These are phyloP conservation scores for Pandemis heparana DNA, from an alignment of 2,888 invertebrate species.

Conservation along the genomic window DNA sequence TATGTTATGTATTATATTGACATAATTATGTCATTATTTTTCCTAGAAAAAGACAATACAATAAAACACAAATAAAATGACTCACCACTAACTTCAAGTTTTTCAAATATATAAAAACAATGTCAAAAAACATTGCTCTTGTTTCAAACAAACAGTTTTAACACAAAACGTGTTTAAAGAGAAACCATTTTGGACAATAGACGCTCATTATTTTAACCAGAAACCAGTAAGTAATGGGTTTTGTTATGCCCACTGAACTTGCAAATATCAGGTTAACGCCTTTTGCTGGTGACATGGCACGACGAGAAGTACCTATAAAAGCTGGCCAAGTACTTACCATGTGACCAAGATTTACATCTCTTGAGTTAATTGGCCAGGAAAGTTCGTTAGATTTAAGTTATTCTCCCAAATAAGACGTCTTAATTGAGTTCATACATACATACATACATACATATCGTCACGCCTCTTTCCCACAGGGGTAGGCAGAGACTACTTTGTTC, in stretches of 20 bases:
- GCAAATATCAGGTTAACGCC: conserved; percentile 3
- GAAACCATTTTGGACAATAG: conserved; percentile 7
- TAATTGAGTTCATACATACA: too few relatives aligned
- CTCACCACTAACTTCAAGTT: background rate
- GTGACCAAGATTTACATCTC: too few relatives aligned
- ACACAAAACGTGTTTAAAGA: conserved; percentile 10
- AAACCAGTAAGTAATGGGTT: conserved; percentile 10
- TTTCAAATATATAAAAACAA: too few relatives aligned
- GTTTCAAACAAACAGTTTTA: conserved; percentile 11
- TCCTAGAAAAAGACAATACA: too few relatives aligned
- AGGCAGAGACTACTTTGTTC: too few relatives aligned
- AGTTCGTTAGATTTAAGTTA: too few relatives aligned
- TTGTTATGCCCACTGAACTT: conserved; percentile 16
- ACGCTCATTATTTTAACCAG: background rate
- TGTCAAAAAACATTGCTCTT: background rate
- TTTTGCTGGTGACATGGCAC: background rate
- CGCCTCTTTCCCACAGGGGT: too few relatives aligned
- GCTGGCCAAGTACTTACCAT: background rate
- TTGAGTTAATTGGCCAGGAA: too few relatives aligned
- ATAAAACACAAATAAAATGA: background rate
- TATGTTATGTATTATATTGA: too few relatives aligned
- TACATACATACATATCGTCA: too few relatives aligned
- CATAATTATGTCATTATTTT: too few relatives aligned
- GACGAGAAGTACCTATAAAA: background rate
- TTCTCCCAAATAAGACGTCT: too few relatives aligned